Conservation (phyloP, 2,888 invertebrate genomes). For the Microctonus aethiopoides region DNA sequence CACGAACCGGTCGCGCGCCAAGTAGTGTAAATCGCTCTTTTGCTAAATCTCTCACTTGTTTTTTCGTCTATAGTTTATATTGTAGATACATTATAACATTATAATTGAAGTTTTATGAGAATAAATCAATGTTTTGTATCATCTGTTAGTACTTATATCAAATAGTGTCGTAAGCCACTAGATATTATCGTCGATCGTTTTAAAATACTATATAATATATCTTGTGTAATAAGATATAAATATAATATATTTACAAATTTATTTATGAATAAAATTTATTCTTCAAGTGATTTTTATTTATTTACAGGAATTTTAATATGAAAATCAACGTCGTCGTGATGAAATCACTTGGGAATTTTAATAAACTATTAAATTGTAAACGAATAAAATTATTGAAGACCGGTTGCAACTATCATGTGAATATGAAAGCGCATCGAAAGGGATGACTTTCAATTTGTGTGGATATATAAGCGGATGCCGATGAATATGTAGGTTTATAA, state of each 20-base stretch:
- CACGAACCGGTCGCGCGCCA: slow-evolving; percentile 41
- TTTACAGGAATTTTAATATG: too few species aligned
- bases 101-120: not conserved
- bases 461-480: not conserved
- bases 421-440: not conserved
- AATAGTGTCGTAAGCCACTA: not conserved
- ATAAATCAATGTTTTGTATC: not conserved
- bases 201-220: too few species aligned
- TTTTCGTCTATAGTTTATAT: not conserved
- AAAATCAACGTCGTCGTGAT: not conserved
- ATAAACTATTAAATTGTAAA: too few species aligned
- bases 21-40: not conserved
- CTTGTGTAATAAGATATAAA: too few species aligned
- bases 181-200: too few species aligned
- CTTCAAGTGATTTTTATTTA: too few species aligned
- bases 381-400: too few species aligned
- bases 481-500: too few species aligned
- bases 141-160: not conserved
- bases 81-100: not conserved
- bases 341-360: not conserved
- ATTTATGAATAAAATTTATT: not conserved
- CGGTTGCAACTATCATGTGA: not conserved
- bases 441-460: too few species aligned
- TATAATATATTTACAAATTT: too few species aligned
- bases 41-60: slow-evolving; percentile 3